phyloP scores from a whole-genome alignment of 2,113 vertebrate species.

The Dasypus novemcinctus region DNA sequence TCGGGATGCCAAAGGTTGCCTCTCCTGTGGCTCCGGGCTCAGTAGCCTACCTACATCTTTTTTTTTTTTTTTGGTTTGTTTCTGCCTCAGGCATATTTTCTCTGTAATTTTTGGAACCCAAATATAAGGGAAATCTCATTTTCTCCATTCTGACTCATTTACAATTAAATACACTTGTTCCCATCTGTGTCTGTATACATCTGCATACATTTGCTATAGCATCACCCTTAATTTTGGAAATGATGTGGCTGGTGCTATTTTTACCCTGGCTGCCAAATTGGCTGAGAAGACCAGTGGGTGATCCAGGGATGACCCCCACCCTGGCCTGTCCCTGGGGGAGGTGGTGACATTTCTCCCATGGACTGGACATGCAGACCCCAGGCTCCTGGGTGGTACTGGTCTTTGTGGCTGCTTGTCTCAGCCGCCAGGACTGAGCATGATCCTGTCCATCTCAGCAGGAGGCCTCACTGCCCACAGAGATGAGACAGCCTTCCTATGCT shows the following conservation, averaged over 20 bases:
- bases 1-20: slow-evolving; percentile 5
- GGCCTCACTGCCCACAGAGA: background rate
- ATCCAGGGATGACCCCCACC: background rate
- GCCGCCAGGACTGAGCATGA: background rate
- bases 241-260: slow-evolving; percentile 75
- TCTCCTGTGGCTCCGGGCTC: background rate
- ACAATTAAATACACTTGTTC: slow-evolving; percentile 81
- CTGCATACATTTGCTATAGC: slow-evolving; percentile 78
- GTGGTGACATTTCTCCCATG: slow-evolving; percentile 17
- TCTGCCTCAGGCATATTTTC: slow-evolving; percentile 75
- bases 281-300: slow-evolving; percentile 65
- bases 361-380: background rate
- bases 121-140: slow-evolving; percentile 81
- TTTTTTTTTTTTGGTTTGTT: slow-evolving; percentile 64
- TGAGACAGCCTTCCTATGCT: background rate
- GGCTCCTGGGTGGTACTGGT: background rate
- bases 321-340: background rate
- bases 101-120: slow-evolving; percentile 79
- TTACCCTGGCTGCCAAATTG: slow-evolving; percentile 63
- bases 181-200: slow-evolving; percentile 81
- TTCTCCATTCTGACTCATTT: slow-evolving; percentile 78
- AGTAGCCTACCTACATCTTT: background rate
- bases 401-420: background rate
- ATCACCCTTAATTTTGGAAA: slow-evolving; percentile 77
- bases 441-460: background rate